Percentiles rank a stretch among this genome's conserved stretches.
These are phyloP conservation scores for Megamerina dolium DNA, from an alignment of 2,888 invertebrate genomes.

Conservation along the genomic window DNA sequence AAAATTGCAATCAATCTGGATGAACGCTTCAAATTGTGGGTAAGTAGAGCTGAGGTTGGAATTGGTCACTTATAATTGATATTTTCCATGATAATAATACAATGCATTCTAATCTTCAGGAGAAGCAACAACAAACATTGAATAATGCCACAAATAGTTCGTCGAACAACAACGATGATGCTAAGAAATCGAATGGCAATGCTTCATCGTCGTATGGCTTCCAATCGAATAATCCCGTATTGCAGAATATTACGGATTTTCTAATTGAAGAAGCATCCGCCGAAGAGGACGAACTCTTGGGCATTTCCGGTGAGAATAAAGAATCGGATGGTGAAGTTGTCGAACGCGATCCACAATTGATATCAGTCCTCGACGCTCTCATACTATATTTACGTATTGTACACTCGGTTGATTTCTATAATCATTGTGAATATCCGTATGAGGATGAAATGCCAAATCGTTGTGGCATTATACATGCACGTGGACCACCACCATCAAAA, in stretches of 20 bases:
- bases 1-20: slow-evolving; percentile 89
- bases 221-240: slow-evolving; percentile 82
- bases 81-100: no score
- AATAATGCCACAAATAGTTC: neutral
- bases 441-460: slow-evolving; percentile 99
- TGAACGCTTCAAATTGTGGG: slow-evolving; percentile 76
- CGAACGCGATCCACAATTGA: slow-evolving; percentile 65
- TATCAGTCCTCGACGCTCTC: slow-evolving; percentile 71
- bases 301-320: slow-evolving; percentile 55
- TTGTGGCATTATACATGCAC: slow-evolving; percentile 96
- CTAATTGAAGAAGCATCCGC: slow-evolving; percentile 97
- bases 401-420: slow-evolving; percentile 98
- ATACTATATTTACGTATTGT: slow-evolving; percentile 92
- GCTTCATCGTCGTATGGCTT: slow-evolving; percentile 55
- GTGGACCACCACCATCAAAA: slow-evolving; percentile 79
- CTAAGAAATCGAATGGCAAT: slow-evolving; percentile 13
- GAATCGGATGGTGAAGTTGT: slow-evolving; percentile 54
- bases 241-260: slow-evolving; percentile 96
- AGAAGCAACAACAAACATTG: no score
- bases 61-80: no score
- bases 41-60: slow-evolving; percentile 23
- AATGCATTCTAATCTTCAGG: no score
- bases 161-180: slow-evolving; percentile 19
- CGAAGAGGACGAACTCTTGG: slow-evolving; percentile 91
- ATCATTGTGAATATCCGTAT: slow-evolving; percentile 97